Percentiles rank a stretch among this genome's conserved stretches.
Conservation (phyloP, 2,888 invertebrate species). For the Melanostoma mellinum region DNA sequence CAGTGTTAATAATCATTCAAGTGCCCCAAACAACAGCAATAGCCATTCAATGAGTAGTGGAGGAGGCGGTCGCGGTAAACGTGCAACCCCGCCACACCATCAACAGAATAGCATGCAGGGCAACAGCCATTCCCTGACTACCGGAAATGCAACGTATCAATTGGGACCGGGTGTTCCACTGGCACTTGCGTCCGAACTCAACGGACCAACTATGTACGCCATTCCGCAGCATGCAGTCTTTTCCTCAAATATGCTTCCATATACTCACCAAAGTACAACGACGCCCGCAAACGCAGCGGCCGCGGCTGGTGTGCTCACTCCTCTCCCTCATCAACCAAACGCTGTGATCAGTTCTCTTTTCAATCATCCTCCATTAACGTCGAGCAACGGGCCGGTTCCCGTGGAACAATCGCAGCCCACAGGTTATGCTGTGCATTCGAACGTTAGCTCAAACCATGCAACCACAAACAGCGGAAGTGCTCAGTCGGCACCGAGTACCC, state of each 20-base stretch:
- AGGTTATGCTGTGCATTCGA: conserved; percentile 65
- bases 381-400: conserved; percentile 70
- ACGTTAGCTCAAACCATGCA: conserved; percentile 70
- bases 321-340: conserved; percentile 78
- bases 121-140: conserved; percentile 60
- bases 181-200: conserved; percentile 74
- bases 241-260: conserved; percentile 81
- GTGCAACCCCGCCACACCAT: conserved; percentile 77
- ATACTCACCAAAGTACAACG: conserved; percentile 77
- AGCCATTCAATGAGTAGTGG: conserved; percentile 73
- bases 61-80: conserved; percentile 78
- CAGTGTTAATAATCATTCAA: conserved; percentile 67
- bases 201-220: conserved; percentile 80
- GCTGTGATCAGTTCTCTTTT: conserved; percentile 81
- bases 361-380: conserved; percentile 73
- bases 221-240: conserved; percentile 81
- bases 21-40: conserved; percentile 73
- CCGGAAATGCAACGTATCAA: conserved; percentile 78
- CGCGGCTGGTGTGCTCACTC: conserved; percentile 76
- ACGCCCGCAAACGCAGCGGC: conserved; percentile 75
- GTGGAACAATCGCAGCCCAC: conserved; percentile 76
- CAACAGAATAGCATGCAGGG: conserved; percentile 73
- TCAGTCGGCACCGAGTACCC: conserved; percentile 82
- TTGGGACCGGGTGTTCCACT: conserved; percentile 75
- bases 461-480: conserved; percentile 74